Percentiles rank a stretch among this genome's conserved stretches.
Evolutionary conservation across 1,140 invertebrate genomes (phyloP).

Genomic region (Camponotus pennsylvanicus): DNA sequence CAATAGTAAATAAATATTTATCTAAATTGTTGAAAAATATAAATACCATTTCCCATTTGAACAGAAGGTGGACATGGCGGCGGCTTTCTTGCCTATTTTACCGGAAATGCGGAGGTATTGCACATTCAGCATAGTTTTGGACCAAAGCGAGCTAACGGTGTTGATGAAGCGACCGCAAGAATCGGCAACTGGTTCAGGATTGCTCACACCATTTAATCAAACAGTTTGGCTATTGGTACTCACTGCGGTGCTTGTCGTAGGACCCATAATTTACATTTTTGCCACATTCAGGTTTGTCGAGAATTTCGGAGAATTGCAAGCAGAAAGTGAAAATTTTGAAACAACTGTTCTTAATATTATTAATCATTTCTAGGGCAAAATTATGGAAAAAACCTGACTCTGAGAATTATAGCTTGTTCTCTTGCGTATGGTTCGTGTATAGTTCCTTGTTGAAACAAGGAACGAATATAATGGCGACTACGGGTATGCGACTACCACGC

Average conservation of each 20-base stretch:
- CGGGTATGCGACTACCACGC: constrained; percentile 87
- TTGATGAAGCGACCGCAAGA: constrained; percentile 92
- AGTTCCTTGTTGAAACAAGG: constrained; percentile 96
- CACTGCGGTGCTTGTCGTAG: constrained; percentile 90
- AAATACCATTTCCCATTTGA: constrained; percentile 53
- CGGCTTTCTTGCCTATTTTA: constrained; percentile 91
- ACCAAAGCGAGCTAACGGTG: constrained; percentile 91
- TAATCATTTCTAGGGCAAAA: constrained; percentile 72
- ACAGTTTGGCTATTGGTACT: constrained; percentile 93
- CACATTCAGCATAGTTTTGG: constrained; percentile 89
- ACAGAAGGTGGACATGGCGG: constrained; percentile 92
- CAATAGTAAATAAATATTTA: background rate
- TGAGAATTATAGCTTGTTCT: constrained; percentile 88
- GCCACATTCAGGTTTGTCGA: constrained; percentile 87
- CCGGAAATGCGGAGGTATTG: constrained; percentile 87
- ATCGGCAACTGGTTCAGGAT: constrained; percentile 93
- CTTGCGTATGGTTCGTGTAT: constrained; percentile 95
- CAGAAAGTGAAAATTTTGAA: background rate
- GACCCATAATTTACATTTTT: constrained; percentile 92
- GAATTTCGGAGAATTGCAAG: background rate
- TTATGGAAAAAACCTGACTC: constrained; percentile 87
- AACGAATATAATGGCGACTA: constrained; percentile 91
- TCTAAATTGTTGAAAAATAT: background rate
- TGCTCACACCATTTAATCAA: constrained; percentile 92
- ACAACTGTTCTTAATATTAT: background rate